Evolutionary conservation across 2,797 vertebrate species (phyloP).

Genomic region (Pseudomugil tenellus): DNA sequence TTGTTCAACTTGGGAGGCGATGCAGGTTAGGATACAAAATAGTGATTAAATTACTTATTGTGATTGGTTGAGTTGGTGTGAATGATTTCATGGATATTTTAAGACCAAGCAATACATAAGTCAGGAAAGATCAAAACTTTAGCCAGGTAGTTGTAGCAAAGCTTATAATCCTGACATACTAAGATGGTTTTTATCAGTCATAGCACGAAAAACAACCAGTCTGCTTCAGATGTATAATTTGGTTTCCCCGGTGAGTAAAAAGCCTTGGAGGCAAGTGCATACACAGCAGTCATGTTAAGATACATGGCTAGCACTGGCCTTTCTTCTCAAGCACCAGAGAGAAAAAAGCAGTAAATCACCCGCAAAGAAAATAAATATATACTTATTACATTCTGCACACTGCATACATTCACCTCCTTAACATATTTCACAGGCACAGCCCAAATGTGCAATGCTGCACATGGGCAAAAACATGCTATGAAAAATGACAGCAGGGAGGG

Average conservation of each 20-base stretch:
- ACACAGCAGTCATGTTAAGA: constrained; percentile 80
- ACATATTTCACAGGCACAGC: constrained; percentile 78
- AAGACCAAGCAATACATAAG: constrained; percentile 20
- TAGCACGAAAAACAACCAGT: constrained; percentile 69
- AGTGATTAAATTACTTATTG: constrained; percentile 27
- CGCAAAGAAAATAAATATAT: constrained; percentile 83
- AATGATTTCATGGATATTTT: constrained; percentile 18
- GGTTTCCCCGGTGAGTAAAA: constrained; percentile 77
- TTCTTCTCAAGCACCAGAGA: constrained; percentile 63
- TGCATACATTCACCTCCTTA: constrained; percentile 81
- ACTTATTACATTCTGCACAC: constrained; percentile 81
- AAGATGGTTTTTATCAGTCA: constrained; percentile 69
- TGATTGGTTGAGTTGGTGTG: constrained; percentile 19
- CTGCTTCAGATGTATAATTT: constrained; percentile 80
- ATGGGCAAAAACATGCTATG: constrained; percentile 77
- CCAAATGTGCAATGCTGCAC: constrained; percentile 76
- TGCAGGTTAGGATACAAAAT: constrained; percentile 7
- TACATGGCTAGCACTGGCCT: constrained; percentile 68
- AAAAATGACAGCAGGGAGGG: constrained; percentile 83
- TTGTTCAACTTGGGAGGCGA: not conserved
- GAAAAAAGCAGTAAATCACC: constrained; percentile 77
- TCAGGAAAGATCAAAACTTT: constrained; percentile 31
- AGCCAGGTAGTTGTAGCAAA: constrained; percentile 26
- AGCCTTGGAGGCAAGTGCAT: constrained; percentile 75
- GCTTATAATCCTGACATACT: constrained; percentile 52